Evolutionary conservation across 2,797 vertebrate species (phyloP), one percentile per base, ranked within the genome.

Genomic region (Diplodus sargus): DNA sequence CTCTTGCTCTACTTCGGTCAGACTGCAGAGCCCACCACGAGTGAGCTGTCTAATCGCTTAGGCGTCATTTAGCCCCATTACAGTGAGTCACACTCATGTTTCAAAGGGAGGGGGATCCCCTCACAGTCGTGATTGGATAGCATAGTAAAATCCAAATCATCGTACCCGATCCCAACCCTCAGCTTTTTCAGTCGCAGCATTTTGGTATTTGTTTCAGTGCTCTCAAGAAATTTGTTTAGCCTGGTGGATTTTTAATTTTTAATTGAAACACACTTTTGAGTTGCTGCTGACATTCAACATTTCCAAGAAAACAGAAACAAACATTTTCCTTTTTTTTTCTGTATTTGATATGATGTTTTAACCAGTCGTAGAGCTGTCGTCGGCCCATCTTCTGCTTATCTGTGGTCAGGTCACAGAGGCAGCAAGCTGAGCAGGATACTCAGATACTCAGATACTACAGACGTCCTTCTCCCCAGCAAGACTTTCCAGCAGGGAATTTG

Each of bases 31-130:
- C 74, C 73, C 69, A 84, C 86, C 60, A 58, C 74, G 62, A 78
- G 39, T 45, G 70, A 75, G 63, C 74, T 13, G 51, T 86, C 85
- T 87, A 85, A 90, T 90, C 72, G 63, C 79, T 82, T 82, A 84
- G 83, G 88, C 77, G 45, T 85, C 79, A 91, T 94, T 92, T 91
- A 93, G 91, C 88, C 81, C 75, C 78, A 88, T 93, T 92, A 91
- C 74, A 78, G 85, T 82, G 83, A 91, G 83, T 91, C 78, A 89
- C 70, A 58, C 83, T 76, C 73, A 81, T 67, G 61, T 75, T 81
- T 87, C n/a, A 80, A 70, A 85, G 73, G 63, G 18, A 66, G 22
- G 48, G 47, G 51, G 13, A 69, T 81, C 83, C 80, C 81, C 84
- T 81, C 74, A 39, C 70, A 87, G 79, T 89, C 84, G 87, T 89